These are phyloP conservation scores for Platycnemis pennipes DNA, from an alignment of 2,888 invertebrate species.

Conservation along the genomic window DNA sequence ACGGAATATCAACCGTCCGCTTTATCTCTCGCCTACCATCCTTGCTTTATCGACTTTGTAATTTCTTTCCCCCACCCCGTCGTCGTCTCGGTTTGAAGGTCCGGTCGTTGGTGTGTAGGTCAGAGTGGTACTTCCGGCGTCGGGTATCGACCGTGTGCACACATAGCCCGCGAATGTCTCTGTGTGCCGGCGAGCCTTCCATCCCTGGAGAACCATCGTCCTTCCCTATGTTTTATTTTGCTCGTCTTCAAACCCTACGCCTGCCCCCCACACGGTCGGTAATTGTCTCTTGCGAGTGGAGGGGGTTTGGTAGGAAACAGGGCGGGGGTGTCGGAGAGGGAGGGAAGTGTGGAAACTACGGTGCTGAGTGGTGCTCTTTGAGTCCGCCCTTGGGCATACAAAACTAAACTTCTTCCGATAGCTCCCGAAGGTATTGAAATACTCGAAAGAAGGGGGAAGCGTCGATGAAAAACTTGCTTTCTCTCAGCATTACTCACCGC, in stretches of 20 bases:
- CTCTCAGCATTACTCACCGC: too few species aligned
- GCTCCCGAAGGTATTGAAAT: not conserved
- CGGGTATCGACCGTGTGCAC: slow-evolving; percentile 43
- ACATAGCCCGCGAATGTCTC: not conserved
- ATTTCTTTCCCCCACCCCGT: not conserved
- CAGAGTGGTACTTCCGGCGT: slow-evolving; percentile 16
- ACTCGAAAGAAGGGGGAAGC: not conserved
- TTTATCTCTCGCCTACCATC: not conserved
- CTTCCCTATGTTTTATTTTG: not conserved
- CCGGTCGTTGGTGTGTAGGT: not conserved
- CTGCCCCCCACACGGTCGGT: not conserved
- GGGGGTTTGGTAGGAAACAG: not conserved
- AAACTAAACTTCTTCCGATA: not conserved
- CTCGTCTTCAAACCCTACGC: not conserved
- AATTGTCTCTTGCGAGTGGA: not conserved
- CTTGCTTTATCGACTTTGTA: not conserved
- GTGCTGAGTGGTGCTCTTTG: not conserved
- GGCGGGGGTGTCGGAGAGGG: not conserved
- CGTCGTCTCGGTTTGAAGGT: not conserved
- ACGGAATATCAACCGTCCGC: slow-evolving; percentile 21
- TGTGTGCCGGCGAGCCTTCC: not conserved
- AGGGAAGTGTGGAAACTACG: not conserved
- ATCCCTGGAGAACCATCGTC: not conserved
- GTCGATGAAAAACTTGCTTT: not conserved
- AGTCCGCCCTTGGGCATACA: not conserved